Evolutionary conservation across 2,888 invertebrate species (phyloP).

Genomic region (Drosophila pseudotakahashii): DNA sequence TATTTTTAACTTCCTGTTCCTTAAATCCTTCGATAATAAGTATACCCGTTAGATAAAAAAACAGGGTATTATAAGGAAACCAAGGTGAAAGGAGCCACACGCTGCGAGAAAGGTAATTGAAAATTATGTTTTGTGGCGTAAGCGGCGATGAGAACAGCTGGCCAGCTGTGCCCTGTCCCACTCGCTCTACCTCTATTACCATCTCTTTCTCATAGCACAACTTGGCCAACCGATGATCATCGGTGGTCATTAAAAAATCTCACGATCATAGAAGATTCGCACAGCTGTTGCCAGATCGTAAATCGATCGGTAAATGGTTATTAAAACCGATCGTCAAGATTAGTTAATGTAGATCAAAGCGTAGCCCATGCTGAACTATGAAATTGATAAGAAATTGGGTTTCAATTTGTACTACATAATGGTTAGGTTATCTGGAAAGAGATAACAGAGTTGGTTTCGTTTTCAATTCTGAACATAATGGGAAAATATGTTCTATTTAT

Average conservation of each 20-base stretch:
- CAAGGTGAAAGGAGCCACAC: slow-evolving; percentile 78
- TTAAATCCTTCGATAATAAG: neutral
- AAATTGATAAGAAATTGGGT: neutral
- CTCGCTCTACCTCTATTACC: neutral
- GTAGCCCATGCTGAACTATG: neutral
- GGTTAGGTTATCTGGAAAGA: neutral
- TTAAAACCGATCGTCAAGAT: slow-evolving; percentile 23
- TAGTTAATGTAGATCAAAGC: slow-evolving; percentile 23
- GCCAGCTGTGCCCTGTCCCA: slow-evolving; percentile 24
- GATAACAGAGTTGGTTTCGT: neutral
- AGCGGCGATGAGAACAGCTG: slow-evolving; percentile 65
- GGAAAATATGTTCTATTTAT: neutral
- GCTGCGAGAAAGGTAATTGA: slow-evolving; percentile 79
- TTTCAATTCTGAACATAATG: neutral
- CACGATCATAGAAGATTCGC: slow-evolving; percentile 25
- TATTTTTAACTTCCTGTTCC: neutral
- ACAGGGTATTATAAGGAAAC: slow-evolving; percentile 14
- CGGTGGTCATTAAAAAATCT: slow-evolving; percentile 25
- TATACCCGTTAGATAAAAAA: neutral
- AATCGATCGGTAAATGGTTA: slow-evolving; percentile 22
- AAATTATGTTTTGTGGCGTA: slow-evolving; percentile 78
- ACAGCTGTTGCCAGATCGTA: slow-evolving; percentile 36
- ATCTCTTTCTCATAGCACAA: neutral
- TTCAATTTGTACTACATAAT: neutral
- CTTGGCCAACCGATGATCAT: slow-evolving; percentile 14